Conservation (phyloP, 2,797 vertebrate genomes). For the Neomorphus geoffroyi region DNA sequence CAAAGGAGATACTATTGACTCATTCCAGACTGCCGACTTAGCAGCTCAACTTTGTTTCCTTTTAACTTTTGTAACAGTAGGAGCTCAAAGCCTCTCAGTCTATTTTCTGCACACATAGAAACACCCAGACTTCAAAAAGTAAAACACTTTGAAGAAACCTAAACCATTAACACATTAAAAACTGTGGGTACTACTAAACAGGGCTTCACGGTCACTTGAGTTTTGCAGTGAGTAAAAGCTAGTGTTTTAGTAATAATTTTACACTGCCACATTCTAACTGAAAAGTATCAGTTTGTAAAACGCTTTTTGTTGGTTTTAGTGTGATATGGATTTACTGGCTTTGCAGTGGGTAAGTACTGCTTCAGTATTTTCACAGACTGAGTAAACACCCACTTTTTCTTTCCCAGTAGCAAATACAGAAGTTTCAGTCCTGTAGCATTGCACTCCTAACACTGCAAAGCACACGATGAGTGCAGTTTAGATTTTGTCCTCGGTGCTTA, state of each 20-base stretch:
- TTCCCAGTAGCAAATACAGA: not conserved
- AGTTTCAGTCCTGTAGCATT: not conserved
- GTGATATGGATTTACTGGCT: not conserved
- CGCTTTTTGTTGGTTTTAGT: not conserved
- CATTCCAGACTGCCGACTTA: constrained; percentile 69
- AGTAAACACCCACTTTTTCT: not conserved
- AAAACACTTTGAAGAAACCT: constrained; percentile 46
- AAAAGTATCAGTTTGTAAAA: not conserved
- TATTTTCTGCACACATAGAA: constrained; percentile 60
- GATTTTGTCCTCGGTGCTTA: not conserved
- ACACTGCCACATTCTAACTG: not conserved
- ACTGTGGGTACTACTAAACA: not conserved
- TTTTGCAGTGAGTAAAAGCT: not conserved
- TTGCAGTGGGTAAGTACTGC: constrained; percentile 34
- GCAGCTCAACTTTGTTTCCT: constrained; percentile 67
- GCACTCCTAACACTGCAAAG: not conserved
- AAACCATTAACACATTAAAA: constrained; percentile 35
- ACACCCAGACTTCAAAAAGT: constrained; percentile 65
- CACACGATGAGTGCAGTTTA: not conserved
- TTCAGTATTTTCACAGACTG: not conserved
- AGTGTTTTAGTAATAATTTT: not conserved
- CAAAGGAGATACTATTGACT: constrained; percentile 75
- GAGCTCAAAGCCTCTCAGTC: constrained; percentile 59
- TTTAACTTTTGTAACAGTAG: constrained; percentile 72
- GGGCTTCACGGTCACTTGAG: not conserved